Base-by-base conservation (phyloP, 2,113 vertebrate genomes). In the Lepus americanus region DNA sequence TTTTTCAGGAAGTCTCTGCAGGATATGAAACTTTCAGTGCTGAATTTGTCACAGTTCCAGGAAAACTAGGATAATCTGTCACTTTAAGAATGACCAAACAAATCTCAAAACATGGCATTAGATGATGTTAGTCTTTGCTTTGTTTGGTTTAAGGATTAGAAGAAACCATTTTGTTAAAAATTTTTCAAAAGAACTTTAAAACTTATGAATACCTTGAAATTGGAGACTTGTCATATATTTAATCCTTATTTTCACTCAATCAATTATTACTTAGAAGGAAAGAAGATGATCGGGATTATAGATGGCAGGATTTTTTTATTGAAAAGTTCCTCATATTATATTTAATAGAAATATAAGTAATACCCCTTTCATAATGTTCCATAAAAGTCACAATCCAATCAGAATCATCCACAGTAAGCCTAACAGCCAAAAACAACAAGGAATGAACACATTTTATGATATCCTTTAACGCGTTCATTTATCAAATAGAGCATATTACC, bases 401-500 rank as follows among this genome's bases (percentile, higher is more conserved):
- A 95, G 51, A 76, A 59, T 82, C 5, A 8, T 67, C 27, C 84
- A 94, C 23, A 39, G 39, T 82, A 86, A 90, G 55, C 1, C 25
- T 22, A 33, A 83, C 11, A 91, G 66, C 22, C 44, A 95, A 85
- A 79, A 76, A 67, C 61, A 93, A 36, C 64, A 86, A 84, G 36
- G 36, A 22, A 91, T 97, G 82, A 95, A 51, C 23, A 36, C 5
- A 64, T 64, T 90, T 85, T 86, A 81, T 72, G 70, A 82, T 33
- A 94, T 16, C 25, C 59, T 97, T 96, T 31, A 61, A 73, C 25
- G 89, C 14, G 53, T 61, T 70, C 31, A 95, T 63, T 81, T 97
- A 95, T 66, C 86, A 76, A 61, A 80, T 11, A 69, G 84, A 88
- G 96, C 63, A 87, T 79, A 90, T 76, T 89, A n/a, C 80, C 93